Percentiles rank a stretch among this genome's conserved stretches.
phyloP scores from a whole-genome alignment of 2,113 vertebrate species.

The Gambusia affinis region DNA sequence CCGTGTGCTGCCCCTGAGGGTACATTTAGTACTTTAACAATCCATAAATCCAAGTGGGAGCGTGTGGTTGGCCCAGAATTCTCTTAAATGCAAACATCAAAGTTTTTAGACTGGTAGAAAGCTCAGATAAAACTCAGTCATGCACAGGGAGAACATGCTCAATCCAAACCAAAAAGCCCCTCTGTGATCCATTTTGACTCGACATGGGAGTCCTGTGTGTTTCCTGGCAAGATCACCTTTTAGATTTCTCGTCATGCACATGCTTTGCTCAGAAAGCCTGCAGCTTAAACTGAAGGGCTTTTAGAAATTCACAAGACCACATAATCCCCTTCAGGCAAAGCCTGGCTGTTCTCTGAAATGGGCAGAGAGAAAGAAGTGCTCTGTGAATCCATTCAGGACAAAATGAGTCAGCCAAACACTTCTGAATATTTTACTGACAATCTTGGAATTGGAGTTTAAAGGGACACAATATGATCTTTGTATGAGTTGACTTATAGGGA shows the following conservation, averaged over 20 bases:
- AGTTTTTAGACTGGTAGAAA: neutral
- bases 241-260: constrained; percentile 41
- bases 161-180: neutral
- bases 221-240: constrained; percentile 44
- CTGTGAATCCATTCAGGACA: constrained; percentile 32
- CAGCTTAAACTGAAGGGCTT: constrained; percentile 34
- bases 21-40: no score
- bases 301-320: constrained; percentile 46
- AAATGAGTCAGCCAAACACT: constrained; percentile 46
- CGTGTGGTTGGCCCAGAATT: no score
- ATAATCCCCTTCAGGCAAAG: constrained; percentile 23
- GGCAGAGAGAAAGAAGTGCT: constrained; percentile 40
- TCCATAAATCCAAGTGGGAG: no score
- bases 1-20: no score
- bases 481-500: constrained; percentile 26
- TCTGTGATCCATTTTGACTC: neutral
- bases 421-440: constrained; percentile 17
- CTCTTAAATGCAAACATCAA: neutral
- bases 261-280: constrained; percentile 17
- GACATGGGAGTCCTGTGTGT: constrained; percentile 28
- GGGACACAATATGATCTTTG: constrained; percentile 30
- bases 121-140: neutral
- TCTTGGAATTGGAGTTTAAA: constrained; percentile 22
- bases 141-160: neutral
- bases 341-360: neutral